Evolutionary conservation across 2,797 vertebrate genomes (phyloP).

Genomic region (Alauda arvensis): DNA sequence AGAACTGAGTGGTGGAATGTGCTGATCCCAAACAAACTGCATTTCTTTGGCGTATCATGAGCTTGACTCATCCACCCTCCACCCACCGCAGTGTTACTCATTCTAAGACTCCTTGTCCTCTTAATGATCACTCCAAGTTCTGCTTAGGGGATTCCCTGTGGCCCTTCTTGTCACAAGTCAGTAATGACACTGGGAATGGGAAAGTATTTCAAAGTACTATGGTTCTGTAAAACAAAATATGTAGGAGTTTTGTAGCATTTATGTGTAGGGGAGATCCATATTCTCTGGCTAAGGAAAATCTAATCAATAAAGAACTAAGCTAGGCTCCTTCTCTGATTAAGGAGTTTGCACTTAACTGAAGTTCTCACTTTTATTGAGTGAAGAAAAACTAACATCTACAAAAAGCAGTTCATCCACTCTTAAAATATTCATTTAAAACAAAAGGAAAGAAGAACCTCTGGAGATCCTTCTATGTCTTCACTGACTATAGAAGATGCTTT

Average conservation of each 20-base stretch:
- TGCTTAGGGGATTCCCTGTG: neutral
- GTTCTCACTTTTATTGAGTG: neutral
- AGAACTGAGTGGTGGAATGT: neutral
- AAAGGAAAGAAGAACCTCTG: neutral
- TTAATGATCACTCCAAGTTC: neutral
- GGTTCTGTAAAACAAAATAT: neutral
- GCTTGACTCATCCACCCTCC: neutral
- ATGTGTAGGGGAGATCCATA: neutral
- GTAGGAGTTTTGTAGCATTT: neutral
- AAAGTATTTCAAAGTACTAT: neutral
- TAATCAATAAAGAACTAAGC: neutral
- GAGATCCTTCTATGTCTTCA: neutral
- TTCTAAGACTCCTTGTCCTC: neutral
- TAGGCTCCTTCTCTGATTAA: neutral
- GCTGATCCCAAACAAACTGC: neutral
- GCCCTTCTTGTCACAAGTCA: neutral
- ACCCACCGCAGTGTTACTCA: fast-evolving
- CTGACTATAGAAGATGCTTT: neutral
- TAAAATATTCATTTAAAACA: neutral
- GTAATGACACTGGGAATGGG: neutral
- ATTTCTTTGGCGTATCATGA: neutral
- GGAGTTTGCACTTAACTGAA: neutral
- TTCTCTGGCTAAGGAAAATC: neutral
- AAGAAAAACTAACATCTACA: neutral
- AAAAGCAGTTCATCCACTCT: neutral